Evolutionary conservation across 2,113 vertebrate genomes (phyloP).

Genomic region (Otocyon megalotis): DNA sequence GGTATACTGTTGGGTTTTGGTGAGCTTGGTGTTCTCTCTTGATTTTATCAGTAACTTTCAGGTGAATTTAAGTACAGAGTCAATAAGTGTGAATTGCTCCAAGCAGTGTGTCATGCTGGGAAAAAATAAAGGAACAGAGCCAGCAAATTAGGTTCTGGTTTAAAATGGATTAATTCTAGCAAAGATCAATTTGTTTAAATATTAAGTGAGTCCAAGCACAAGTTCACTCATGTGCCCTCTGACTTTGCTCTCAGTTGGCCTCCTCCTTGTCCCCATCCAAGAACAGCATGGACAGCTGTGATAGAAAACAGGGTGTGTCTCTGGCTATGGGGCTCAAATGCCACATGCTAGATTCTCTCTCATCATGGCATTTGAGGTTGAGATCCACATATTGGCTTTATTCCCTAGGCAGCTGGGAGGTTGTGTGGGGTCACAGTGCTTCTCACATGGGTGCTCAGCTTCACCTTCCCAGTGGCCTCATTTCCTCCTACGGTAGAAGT

Average conservation of each 20-base stretch:
- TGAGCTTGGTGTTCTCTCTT: slow-evolving; percentile 47
- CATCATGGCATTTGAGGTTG: slow-evolving; percentile 77
- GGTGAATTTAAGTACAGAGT: neutral
- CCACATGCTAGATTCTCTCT: slow-evolving; percentile 81
- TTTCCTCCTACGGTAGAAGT: slow-evolving; percentile 50
- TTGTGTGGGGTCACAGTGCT: slow-evolving; percentile 79
- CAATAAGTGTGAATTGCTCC: neutral
- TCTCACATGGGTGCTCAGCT: neutral
- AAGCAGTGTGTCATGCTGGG: neutral
- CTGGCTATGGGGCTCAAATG: slow-evolving; percentile 76
- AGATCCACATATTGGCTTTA: slow-evolving; percentile 71
- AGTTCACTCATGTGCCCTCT: neutral
- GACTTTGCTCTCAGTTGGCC: slow-evolving; percentile 50
- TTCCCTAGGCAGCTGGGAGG: slow-evolving; percentile 82
- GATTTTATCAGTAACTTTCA: slow-evolving; percentile 48
- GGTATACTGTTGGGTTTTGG: neutral
- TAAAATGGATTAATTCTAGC: slow-evolving; percentile 28
- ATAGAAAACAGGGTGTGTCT: slow-evolving; percentile 83
- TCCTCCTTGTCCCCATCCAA: slow-evolving; percentile 66
- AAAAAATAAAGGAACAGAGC: slow-evolving; percentile 22
- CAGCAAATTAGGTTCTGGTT: neutral
- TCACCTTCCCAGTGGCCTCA: neutral
- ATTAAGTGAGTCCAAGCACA: neutral
- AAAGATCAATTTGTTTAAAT: slow-evolving; percentile 14
- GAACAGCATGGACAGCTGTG: slow-evolving; percentile 85